Percentiles rank a stretch among this genome's conserved stretches.
Evolutionary conservation across 2,888 invertebrate species (phyloP).

Genomic region (Sialis lutaria): DNA sequence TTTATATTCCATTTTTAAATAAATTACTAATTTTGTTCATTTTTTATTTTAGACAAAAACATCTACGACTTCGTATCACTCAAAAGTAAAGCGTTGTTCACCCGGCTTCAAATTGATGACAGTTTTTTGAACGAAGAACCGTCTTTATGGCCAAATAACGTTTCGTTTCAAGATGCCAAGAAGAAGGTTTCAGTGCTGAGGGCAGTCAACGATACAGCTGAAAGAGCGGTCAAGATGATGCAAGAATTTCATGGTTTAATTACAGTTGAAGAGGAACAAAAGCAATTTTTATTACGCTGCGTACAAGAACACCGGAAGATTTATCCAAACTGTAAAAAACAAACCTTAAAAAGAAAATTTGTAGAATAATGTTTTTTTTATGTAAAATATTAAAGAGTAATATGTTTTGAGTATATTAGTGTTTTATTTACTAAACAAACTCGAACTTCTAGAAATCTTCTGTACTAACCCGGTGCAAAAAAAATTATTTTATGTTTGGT

Average conservation of each 20-base stretch:
- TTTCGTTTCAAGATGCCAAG: constrained; percentile 1
- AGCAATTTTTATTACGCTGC: constrained; percentile 6
- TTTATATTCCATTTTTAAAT: constrained; percentile 2
- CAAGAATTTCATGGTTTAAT: constrained; percentile 7
- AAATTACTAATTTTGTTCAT: background rate
- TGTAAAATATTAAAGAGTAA: too few species aligned
- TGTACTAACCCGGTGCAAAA: too few species aligned
- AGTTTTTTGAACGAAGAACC: background rate
- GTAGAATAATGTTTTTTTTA: constrained; percentile 5
- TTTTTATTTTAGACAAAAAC: constrained; percentile 1
- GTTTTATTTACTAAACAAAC: too few species aligned
- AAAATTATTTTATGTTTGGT: too few species aligned
- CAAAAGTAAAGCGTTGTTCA: background rate
- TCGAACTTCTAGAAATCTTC: too few species aligned
- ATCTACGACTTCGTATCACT: constrained; percentile 3
- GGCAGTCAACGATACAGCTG: constrained; percentile 9
- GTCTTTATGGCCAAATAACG: background rate
- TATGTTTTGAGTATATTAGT: too few species aligned
- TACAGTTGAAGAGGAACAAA: constrained; percentile 8
- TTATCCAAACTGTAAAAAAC: constrained; percentile 7
- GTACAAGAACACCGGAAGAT: constrained; percentile 6
- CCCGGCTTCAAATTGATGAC: background rate
- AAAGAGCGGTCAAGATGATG: constrained; percentile 9
- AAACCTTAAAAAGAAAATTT: constrained; percentile 6
- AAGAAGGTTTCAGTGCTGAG: constrained; percentile 3